Evolutionary conservation across 30 jellyfish, hydroid and myxozoan species (phyloP).

Genomic region (Pelagia noctiluca): DNA sequence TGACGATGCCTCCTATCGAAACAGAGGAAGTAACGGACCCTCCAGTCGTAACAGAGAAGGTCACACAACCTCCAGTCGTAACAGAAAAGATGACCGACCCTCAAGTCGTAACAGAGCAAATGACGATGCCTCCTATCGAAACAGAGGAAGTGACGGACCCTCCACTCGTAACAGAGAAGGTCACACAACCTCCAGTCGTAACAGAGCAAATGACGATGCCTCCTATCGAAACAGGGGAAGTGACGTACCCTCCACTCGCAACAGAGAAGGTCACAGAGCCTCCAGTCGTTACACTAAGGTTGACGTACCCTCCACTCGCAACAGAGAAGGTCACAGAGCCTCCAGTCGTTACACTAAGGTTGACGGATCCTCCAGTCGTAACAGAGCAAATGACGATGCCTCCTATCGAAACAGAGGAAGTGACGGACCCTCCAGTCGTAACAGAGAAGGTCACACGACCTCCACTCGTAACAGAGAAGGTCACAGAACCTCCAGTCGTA

Average conservation of each 20-base stretch:
- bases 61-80: not conserved
- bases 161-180: not conserved
- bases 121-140: not conserved
- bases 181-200: not conserved
- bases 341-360: not conserved
- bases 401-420: not conserved
- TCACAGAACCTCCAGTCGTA: not conserved
- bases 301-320: not conserved
- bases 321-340: not conserved
- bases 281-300: not conserved
- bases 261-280: conserved; percentile 2
- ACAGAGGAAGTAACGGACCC: not conserved
- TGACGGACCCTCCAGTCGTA: not conserved
- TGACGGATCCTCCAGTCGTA: not conserved
- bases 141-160: not conserved
- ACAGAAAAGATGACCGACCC: not conserved
- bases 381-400: not conserved
- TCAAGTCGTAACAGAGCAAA: not conserved
- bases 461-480: not conserved
- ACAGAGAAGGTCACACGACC: not conserved
- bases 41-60: not conserved
- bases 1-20: not conserved
- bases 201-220: not conserved
- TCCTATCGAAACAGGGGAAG: not conserved
- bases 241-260: not conserved